Conservation (phyloP, 2,797 vertebrate genomes). For the Gadopsis marmoratus region DNA sequence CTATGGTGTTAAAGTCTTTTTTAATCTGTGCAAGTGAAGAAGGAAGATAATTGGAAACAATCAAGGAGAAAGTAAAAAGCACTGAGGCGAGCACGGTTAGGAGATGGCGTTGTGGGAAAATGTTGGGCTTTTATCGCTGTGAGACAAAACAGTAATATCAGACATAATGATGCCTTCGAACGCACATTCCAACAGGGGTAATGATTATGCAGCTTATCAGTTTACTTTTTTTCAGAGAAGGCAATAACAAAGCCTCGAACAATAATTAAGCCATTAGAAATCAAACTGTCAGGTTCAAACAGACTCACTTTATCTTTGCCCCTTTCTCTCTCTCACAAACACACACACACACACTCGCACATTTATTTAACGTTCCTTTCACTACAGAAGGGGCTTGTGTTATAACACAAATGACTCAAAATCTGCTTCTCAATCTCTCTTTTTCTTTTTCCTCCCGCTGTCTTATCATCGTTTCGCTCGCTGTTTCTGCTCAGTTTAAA, state of each 20-base stretch:
- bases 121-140: slow-evolving; percentile 61
- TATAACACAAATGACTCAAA: neutral
- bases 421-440: neutral
- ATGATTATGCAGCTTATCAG: slow-evolving; percentile 57
- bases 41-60: slow-evolving; percentile 77
- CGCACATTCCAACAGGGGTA: slow-evolving; percentile 14
- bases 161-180: slow-evolving; percentile 40
- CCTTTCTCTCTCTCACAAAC: neutral
- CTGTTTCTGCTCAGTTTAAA: slow-evolving; percentile 25
- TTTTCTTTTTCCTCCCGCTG: neutral
- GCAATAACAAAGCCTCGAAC: slow-evolving; percentile 50
- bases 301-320: neutral
- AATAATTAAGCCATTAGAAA: slow-evolving; percentile 65
- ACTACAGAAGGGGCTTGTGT: neutral
- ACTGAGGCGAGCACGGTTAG: slow-evolving; percentile 38
- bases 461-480: neutral
- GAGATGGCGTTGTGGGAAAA: slow-evolving; percentile 50
- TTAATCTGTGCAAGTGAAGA: slow-evolving; percentile 65
- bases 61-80: slow-evolving; percentile 67
- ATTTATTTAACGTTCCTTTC: slow-evolving; percentile 9
- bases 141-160: slow-evolving; percentile 64
- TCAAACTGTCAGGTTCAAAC: slow-evolving; percentile 51
- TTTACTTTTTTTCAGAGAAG: slow-evolving; percentile 41
- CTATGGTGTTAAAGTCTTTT: slow-evolving; percentile 47
- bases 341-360: neutral